A percentile compares a stretch with the other conserved stretches of the same genome.
These are phyloP conservation scores for Smittia sp. DNA, from an alignment of 2,888 invertebrate genomes.

Conservation along the genomic window DNA sequence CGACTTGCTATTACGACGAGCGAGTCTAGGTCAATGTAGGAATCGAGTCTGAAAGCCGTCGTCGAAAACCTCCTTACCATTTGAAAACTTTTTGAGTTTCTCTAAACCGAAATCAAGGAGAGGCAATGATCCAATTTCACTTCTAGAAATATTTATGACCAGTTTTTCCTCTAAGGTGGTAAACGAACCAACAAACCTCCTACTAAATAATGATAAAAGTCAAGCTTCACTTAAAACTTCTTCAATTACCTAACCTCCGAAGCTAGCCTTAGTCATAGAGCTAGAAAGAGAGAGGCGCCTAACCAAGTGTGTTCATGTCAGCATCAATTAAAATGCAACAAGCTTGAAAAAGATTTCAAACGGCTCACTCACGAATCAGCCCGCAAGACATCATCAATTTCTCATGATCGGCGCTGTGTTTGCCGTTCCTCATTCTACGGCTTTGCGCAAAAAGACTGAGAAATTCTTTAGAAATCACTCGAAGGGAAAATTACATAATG, in stretches of 20 bases:
- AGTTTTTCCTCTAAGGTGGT: no score
- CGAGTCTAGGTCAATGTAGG: no score
- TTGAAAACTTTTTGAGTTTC: no score
- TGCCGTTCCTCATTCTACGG: neutral
- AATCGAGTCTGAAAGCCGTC: neutral
- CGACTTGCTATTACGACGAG: no score
- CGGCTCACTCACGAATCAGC: slow-evolving; percentile 3
- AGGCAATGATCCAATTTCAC: no score
- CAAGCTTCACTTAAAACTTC: no score
- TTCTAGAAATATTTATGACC: no score
- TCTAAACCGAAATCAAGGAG: no score
- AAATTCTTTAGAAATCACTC: slow-evolving; percentile 11
- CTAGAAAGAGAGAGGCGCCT: slow-evolving; percentile 12
- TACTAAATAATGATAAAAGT: no score
- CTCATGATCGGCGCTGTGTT: slow-evolving; percentile 5
- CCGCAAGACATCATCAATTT: slow-evolving; percentile 14
- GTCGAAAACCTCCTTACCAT: no score
- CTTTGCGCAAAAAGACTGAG: neutral
- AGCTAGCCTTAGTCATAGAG: slow-evolving; percentile 24
- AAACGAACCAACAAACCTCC: no score
- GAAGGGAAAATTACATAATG: slow-evolving; percentile 23
- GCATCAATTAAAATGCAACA: slow-evolving; percentile 24
- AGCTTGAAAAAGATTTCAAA: neutral
- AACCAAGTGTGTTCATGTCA: neutral
- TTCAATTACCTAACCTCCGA: no score